Conservation (phyloP, 2,113 vertebrate genomes). For the Rutilus rutilus region DNA sequence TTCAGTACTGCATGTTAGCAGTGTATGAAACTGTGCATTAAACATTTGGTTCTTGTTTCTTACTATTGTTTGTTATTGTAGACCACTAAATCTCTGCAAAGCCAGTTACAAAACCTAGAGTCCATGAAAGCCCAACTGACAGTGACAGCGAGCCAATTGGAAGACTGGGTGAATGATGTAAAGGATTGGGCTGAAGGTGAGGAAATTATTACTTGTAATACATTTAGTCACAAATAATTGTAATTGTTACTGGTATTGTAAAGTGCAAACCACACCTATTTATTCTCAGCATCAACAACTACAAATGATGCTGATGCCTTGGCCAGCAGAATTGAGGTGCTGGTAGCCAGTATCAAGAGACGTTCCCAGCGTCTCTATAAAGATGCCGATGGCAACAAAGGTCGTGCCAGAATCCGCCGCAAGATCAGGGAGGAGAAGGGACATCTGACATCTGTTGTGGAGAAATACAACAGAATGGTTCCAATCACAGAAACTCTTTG, state of each 20-base stretch:
- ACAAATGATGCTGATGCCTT: neutral
- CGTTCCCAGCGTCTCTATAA: neutral
- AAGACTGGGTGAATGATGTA: neutral
- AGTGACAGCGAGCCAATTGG: neutral
- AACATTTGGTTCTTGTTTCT: slow-evolving; percentile 1
- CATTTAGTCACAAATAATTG: neutral
- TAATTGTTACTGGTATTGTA: neutral
- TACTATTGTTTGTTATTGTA: neutral
- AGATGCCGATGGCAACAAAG: neutral
- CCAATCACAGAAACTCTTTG: slow-evolving; percentile 33
- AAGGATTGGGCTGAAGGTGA: neutral
- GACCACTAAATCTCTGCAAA: slow-evolving; percentile 7
- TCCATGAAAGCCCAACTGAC: neutral
- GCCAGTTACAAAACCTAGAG: neutral
- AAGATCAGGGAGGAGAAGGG: slow-evolving; percentile 40
- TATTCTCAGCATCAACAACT: neutral
- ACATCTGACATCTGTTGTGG: slow-evolving; percentile 19
- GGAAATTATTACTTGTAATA: no score
- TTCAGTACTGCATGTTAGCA: neutral
- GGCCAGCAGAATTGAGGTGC: neutral
- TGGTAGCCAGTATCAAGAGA: slow-evolving; percentile 2
- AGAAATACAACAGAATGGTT: slow-evolving; percentile 41
- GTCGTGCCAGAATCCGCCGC: neutral
- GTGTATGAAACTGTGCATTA: neutral
- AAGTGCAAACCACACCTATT: neutral